Evolutionary conservation across 2,113 vertebrate species (phyloP).

Genomic region (Lanius ludovicianus): DNA sequence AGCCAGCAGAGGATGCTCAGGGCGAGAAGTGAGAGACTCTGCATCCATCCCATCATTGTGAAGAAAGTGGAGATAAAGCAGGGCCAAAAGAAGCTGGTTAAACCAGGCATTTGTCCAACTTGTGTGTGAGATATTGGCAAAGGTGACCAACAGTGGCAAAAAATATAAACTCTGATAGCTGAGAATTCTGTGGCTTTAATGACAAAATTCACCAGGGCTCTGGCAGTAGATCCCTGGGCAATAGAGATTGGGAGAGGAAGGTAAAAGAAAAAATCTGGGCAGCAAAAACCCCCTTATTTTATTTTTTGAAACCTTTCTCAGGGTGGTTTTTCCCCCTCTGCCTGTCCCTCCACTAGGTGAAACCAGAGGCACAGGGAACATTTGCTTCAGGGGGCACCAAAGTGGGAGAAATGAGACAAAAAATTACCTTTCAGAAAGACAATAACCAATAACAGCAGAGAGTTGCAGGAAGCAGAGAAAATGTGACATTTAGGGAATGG

Average conservation of each 20-base stretch:
- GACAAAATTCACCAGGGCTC: background rate
- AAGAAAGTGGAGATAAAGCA: background rate
- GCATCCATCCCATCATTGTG: background rate
- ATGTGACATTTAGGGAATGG: background rate
- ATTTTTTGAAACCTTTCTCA: background rate
- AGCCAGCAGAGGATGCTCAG: background rate
- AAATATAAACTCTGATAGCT: background rate
- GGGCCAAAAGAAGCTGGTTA: background rate
- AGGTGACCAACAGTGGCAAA: background rate
- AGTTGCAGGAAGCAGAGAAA: background rate
- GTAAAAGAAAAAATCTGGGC: background rate
- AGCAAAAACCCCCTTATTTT: background rate
- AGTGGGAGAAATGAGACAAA: background rate
- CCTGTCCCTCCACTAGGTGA: background rate
- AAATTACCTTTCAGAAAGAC: background rate
- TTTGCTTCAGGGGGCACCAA: background rate
- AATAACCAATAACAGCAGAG: background rate
- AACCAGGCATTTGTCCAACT: background rate
- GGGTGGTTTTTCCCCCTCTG: accelerated
- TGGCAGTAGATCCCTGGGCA: background rate
- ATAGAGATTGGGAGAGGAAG: background rate
- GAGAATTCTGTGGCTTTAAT: background rate
- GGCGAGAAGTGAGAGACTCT: background rate
- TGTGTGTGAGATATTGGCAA: background rate
- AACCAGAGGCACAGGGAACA: background rate